Base-by-base conservation (phyloP, 2,113 vertebrate genomes). In the Muntiacus reevesi region DNA sequence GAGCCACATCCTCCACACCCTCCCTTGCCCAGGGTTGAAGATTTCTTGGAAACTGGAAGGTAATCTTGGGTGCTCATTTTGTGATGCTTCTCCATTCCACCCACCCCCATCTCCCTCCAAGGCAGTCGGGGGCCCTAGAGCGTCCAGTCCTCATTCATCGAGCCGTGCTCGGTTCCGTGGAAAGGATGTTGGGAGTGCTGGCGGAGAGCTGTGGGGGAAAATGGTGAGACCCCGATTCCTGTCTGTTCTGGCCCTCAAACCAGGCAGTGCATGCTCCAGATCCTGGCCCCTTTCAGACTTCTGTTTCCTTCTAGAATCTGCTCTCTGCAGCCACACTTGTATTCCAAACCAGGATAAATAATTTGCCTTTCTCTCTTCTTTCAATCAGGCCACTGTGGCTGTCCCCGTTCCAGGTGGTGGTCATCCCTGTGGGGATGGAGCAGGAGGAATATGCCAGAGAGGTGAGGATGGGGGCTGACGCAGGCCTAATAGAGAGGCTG, bases 111-210 rank as follows among this genome's bases (percentile, higher is more conserved):
- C 55, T 94, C 45, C n/a, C 92, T 45, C 83, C 27, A 85, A 98
- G 98, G 96, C 97, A 90, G 23, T 55, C 64, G 0, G 98, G 98
- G 50, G 30, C n/a, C 50, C 57, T 30, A 0, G 98, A 98, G 78
- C 97, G 98, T 27, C 99, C 99, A 0, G 99, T 99, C 95, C 99
- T 99, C 99, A 98, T 99, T 97, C 99, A 99, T 97, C 99, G 99
- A 15, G 99, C 99, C 0, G 99, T 99, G 43, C 98, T 99, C 59
- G 99, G 99, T 25, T 99, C 99, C 0, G 98, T 99, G 98, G 99
- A 99, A 95, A 99, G 99, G 87, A 99, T 99, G 99, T 97, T 99
- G 40, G 99, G 99, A 0, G 99, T 99, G 57, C 98, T 99, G 98
- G 99, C 99, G 0, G 99, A 99, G 98, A 99, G 99, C 99, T 99